These are phyloP conservation scores for Miltochrista miniata DNA, from an alignment of 2,888 invertebrate species.

Conservation along the genomic window DNA sequence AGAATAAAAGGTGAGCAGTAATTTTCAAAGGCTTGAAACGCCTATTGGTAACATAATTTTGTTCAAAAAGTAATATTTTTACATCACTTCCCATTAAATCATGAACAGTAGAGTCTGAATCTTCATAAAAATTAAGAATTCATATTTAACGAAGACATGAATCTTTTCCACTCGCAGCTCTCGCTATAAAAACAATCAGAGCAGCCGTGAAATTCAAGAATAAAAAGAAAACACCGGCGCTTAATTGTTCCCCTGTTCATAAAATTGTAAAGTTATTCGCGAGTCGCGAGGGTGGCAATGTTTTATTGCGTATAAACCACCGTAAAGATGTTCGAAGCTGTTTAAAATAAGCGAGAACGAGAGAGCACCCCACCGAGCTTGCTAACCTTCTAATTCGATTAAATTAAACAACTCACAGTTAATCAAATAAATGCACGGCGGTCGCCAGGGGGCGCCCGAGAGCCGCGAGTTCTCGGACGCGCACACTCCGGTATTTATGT, in stretches of 20 bases:
- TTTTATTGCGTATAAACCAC: conserved; percentile 82
- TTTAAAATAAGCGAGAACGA: conserved; percentile 78
- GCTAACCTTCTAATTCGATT: conserved; percentile 82
- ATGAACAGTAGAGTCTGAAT: conserved; percentile 65
- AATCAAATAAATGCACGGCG: conserved; percentile 83
- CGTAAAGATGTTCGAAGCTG: conserved; percentile 81
- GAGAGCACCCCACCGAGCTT: conserved; percentile 45
- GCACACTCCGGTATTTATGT: conserved; percentile 72
- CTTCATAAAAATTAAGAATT: conserved; percentile 80
- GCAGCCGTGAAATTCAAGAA: conserved; percentile 71
- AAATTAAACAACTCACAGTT: conserved; percentile 84
- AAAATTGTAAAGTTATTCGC: conserved; percentile 82
- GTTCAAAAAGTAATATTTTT: conserved; percentile 34
- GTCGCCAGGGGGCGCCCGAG: conserved; percentile 50
- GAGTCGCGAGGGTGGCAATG: conserved; percentile 74
- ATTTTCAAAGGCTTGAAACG: neutral
- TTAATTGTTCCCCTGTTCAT: conserved; percentile 83
- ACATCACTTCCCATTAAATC: conserved; percentile 52
- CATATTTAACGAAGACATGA: conserved; percentile 78
- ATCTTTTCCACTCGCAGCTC: conserved; percentile 59
- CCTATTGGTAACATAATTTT: neutral
- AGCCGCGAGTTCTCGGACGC: conserved; percentile 43
- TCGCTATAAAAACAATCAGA: conserved; percentile 75
- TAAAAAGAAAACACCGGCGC: conserved; percentile 74
- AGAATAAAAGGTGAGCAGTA: neutral